These are phyloP conservation scores for Craseonycteris thonglongyai DNA, from an alignment of 2,113 vertebrate species.

Conservation along the genomic window DNA sequence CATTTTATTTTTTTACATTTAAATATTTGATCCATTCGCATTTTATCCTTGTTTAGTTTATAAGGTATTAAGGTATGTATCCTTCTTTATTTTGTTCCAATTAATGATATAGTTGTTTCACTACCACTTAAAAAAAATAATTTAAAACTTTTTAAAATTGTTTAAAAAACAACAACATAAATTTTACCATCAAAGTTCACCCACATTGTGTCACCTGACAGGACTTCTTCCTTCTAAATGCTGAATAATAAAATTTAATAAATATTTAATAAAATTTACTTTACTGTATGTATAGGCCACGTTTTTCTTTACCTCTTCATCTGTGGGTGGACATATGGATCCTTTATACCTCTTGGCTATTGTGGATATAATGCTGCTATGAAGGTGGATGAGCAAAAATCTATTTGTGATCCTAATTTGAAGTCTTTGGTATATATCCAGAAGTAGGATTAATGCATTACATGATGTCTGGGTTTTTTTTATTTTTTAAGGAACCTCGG, in stretches of 20 bases:
- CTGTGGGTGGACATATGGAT: not conserved
- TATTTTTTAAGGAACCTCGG: not conserved
- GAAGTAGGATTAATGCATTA: not conserved
- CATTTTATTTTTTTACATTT: not conserved
- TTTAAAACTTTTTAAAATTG: not conserved
- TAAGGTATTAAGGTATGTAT: not conserved
- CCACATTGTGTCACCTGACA: not conserved
- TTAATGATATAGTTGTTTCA: not conserved
- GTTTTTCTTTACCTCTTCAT: not conserved
- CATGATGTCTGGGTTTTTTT: not conserved
- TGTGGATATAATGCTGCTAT: not conserved
- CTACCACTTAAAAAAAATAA: not conserved
- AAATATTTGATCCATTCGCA: not conserved
- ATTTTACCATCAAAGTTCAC: not conserved
- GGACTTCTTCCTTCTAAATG: not conserved
- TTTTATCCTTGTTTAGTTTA: not conserved
- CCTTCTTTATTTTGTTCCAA: conserved; percentile 17
- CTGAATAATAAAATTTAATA: not conserved
- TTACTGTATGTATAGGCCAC: not conserved
- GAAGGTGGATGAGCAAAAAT: not conserved
- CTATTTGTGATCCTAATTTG: not conserved
- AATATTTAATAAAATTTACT: no score
- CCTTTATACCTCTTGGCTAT: not conserved
- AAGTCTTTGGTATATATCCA: not conserved
- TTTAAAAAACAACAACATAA: not conserved